A percentile compares a stretch with the other conserved stretches of the same genome.
Evolutionary conservation across 2,113 vertebrate species (phyloP).

Genomic region (Nycticebus coucang): DNA sequence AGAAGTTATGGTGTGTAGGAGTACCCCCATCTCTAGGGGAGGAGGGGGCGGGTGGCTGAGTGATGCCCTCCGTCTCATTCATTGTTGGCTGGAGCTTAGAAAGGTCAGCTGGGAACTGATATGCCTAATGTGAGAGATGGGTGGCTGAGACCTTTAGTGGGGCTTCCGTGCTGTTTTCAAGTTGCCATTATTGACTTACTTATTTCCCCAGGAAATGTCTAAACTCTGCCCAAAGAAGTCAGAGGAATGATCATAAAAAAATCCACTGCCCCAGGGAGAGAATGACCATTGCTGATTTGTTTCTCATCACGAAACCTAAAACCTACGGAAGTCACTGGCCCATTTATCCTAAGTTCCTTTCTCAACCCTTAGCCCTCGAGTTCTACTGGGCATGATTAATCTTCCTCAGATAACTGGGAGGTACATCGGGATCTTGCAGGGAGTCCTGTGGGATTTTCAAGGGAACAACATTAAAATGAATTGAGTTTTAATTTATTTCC

Average conservation of each 20-base stretch:
- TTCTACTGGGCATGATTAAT: not conserved
- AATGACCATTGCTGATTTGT: not conserved
- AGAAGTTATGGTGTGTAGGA: not conserved
- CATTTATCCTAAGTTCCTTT: not conserved
- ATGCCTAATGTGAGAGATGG: accelerated
- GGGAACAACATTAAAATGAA: not conserved
- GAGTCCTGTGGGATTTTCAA: not conserved
- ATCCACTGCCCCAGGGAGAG: not conserved
- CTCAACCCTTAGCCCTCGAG: not conserved
- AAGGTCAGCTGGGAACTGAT: not conserved
- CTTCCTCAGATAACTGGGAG: not conserved
- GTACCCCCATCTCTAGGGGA: not conserved
- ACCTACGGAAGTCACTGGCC: not conserved
- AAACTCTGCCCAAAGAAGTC: not conserved
- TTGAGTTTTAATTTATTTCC: not conserved
- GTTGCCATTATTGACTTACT: not conserved
- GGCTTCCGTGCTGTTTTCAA: not conserved
- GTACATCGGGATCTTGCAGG: not conserved
- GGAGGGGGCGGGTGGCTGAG: not conserved
- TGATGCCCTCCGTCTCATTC: not conserved
- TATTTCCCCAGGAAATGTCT: not conserved
- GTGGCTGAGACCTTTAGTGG: accelerated
- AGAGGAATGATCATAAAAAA: not conserved
- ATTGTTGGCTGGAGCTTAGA: not conserved
- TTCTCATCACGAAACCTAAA: not conserved